Evolutionary conservation across 2,113 vertebrate species (phyloP).

Genomic region (Casuarius casuarius): DNA sequence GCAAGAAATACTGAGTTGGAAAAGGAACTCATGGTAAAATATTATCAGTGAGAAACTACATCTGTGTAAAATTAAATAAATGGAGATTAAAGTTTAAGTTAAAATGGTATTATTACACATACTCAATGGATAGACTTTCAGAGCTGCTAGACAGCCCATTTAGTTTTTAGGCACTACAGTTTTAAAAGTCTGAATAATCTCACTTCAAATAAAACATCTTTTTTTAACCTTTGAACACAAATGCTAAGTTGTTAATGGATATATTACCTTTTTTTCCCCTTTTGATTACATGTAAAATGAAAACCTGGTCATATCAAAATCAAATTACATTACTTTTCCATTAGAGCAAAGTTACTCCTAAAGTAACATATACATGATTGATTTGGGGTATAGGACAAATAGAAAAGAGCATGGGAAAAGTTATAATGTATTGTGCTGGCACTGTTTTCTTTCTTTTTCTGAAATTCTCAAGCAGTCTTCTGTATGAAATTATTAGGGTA

Average conservation of each 20-base stretch:
- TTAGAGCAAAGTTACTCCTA: background rate
- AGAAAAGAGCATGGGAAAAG: background rate
- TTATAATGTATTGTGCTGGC: background rate
- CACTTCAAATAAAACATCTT: background rate
- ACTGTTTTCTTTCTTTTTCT: background rate
- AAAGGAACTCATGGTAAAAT: conserved; percentile 85
- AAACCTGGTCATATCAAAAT: background rate
- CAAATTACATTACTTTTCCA: background rate
- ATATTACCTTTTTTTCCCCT: background rate
- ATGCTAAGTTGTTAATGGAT: background rate
- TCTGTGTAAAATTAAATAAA: background rate
- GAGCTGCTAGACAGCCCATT: background rate
- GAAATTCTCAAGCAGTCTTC: background rate
- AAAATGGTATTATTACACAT: background rate
- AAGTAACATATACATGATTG: too few relatives aligned
- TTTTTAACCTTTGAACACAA: background rate
- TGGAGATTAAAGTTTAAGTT: background rate
- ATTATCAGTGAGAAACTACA: background rate
- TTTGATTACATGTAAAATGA: background rate
- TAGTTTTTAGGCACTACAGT: background rate
- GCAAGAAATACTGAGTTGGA: conserved; percentile 87
- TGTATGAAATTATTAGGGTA: background rate
- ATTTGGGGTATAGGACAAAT: background rate
- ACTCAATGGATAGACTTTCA: background rate
- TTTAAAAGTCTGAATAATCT: background rate